Base-by-base conservation (phyloP, 2,888 invertebrate species). In the Bembecia ichneumoniformis region DNA sequence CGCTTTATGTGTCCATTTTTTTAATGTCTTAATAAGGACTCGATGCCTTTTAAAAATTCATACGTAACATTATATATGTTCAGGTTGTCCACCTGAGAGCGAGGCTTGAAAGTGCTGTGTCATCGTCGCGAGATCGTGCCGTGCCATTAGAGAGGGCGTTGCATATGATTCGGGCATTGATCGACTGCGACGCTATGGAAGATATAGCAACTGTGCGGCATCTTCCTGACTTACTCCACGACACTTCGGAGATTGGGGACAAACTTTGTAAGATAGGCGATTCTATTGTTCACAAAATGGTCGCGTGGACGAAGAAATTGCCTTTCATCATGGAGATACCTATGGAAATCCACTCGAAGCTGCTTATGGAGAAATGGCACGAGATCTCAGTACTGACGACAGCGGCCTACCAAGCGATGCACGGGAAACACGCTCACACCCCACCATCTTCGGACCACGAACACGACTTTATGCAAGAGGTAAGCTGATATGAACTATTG, bases 361-460 rank as follows among this genome's bases (percentile, higher is more conserved):
- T 99, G 63, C 89, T 99, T 70, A 98, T 98, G 72, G 96, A 97
- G 87, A 97, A 98, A 84, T 99, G 99, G 99, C 98, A 98, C 81
- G 97, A 97, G 89, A 92, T 97, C 67, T 91, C 97, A 68, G 96
- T 97, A 65, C 89, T 97, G 65, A 97, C 96, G 56, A 97, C 97
- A 53, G 96, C 96, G 52, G 96, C 97, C 49, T 97, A 96, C 78
- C 96, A 96, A 74, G 96, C 97, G 59, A 93, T 97, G 82, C 94
- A 96, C 70, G 94, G 94, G 55, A 88, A 86, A 64, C 83, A 86
- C 46, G 74, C 83, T 50, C 82, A 84, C 59, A 71, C 81, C 56
- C 78, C 82, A 52, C 82, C 84, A 48, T 78, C 86, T 47, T 78
- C 86, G 52, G 87, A 82, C 67, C 84, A 81, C 64, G 93, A 94